A percentile compares a stretch with the other conserved stretches of the same genome.
Conservation (phyloP, 2,888 invertebrate genomes). For the Ametastegia equiseti region DNA sequence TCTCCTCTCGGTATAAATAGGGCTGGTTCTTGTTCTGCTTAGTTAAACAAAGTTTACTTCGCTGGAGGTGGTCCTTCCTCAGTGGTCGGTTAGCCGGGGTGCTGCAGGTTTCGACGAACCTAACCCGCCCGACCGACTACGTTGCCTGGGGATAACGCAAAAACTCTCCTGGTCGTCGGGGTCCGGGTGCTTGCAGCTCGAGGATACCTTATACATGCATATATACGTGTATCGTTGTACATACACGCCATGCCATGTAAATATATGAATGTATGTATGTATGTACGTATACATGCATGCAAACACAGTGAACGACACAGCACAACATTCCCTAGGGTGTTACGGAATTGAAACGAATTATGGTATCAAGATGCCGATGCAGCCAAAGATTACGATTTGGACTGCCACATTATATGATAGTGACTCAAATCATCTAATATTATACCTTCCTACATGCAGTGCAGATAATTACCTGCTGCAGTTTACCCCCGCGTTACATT, state of each 20-base stretch:
- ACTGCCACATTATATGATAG: neutral
- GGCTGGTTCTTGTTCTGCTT: conserved; percentile 73
- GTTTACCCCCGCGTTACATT: neutral
- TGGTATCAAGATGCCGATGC: neutral
- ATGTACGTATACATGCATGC: neutral
- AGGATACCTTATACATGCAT: conserved; percentile 11
- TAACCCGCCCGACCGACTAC: conserved; percentile 28
- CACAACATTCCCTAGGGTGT: neutral
- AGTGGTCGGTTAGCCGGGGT: conserved; percentile 12
- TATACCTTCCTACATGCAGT: conserved; percentile 2
- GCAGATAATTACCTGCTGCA: conserved; percentile 36
- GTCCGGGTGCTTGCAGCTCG: conserved; percentile 32
- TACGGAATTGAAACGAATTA: neutral
- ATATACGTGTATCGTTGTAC: neutral
- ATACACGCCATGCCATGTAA: neutral
- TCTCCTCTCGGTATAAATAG: conserved; percentile 71
- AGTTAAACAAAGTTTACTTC: conserved; percentile 74
- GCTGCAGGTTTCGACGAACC: conserved; percentile 44
- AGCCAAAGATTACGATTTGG: neutral
- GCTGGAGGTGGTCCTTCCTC: conserved; percentile 30
- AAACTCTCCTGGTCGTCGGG: conserved; percentile 41
- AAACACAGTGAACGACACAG: no score
- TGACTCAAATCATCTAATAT: neutral
- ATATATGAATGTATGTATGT: neutral
- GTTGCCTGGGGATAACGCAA: conserved; percentile 44